phyloP scores from a whole-genome alignment of 2,888 invertebrate genomes.

The Palloptera scutellata region DNA sequence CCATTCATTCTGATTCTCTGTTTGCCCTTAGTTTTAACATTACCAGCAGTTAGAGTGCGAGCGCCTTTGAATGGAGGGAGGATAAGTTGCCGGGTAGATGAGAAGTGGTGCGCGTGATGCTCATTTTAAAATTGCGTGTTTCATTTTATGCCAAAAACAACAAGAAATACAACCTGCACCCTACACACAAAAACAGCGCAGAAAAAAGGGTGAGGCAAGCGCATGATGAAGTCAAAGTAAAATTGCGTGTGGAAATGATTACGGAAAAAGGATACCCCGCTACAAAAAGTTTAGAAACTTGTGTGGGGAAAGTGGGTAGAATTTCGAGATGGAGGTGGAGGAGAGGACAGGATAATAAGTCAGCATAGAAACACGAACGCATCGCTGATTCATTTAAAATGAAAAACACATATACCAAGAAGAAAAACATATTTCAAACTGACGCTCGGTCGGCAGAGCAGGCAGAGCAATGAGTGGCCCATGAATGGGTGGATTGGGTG shows the following conservation, averaged over 20 bases:
- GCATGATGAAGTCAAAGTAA: constrained; percentile 27
- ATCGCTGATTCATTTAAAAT: constrained; percentile 25
- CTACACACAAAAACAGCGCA: neutral
- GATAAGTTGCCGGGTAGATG: constrained; percentile 9
- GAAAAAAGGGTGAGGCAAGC: constrained; percentile 10
- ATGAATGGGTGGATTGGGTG: neutral
- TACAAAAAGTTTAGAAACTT: neutral
- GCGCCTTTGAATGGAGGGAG: neutral
- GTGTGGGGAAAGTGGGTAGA: neutral
- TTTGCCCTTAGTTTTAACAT: neutral
- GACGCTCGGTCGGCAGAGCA: neutral
- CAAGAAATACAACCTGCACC: neutral
- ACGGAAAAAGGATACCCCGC: constrained; percentile 22
- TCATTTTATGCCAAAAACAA: constrained; percentile 26
- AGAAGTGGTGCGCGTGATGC: constrained; percentile 46
- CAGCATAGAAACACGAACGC: no score
- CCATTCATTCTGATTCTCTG: neutral
- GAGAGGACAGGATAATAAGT: no score
- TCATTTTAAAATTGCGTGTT: constrained; percentile 59
- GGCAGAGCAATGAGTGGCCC: neutral
- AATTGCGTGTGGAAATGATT: constrained; percentile 38
- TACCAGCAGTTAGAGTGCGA: neutral
- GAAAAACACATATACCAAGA: constrained; percentile 36
- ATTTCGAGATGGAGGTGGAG: constrained; percentile 16
- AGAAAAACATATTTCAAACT: constrained; percentile 13